These are phyloP conservation scores for Presbytis comata DNA, from an alignment of 2,797 vertebrate species.

Conservation along the genomic window DNA sequence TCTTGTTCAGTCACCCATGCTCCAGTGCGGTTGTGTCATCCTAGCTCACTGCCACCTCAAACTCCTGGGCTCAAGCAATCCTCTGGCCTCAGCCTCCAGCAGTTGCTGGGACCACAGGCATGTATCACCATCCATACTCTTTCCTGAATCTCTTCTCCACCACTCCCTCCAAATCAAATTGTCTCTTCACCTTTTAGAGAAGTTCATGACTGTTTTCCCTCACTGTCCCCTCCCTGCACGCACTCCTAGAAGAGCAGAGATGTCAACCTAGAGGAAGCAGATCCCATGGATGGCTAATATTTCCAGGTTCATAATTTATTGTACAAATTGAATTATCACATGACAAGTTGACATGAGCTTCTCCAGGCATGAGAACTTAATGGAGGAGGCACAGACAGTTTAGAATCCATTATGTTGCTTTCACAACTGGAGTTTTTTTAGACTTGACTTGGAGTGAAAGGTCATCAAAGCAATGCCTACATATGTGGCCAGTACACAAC, in stretches of 20 bases:
- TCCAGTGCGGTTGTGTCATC: no score
- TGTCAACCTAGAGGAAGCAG: neutral
- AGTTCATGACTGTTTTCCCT: neutral
- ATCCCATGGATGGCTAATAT: neutral
- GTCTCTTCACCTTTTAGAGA: neutral
- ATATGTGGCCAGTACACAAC: neutral
- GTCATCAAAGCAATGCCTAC: neutral
- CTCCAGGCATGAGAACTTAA: neutral
- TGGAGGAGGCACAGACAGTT: neutral
- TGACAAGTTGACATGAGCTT: neutral
- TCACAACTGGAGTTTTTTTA: neutral
- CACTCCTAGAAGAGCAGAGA: neutral
- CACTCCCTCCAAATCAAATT: no score
- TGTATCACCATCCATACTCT: neutral
- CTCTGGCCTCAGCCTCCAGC: no score
- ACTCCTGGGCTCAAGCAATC: no score
- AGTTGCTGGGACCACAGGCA: no score
- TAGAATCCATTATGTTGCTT: neutral
- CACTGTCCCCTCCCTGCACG: no score
- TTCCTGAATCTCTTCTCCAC: neutral
- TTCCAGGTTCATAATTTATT: neutral
- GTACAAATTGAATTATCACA: neutral
- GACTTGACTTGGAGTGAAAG: neutral
- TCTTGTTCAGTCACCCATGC: no score
- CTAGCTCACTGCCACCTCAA: no score